Evolutionary conservation across 2,888 invertebrate genomes (phyloP).

Genomic region (Entomobrya proxima): DNA sequence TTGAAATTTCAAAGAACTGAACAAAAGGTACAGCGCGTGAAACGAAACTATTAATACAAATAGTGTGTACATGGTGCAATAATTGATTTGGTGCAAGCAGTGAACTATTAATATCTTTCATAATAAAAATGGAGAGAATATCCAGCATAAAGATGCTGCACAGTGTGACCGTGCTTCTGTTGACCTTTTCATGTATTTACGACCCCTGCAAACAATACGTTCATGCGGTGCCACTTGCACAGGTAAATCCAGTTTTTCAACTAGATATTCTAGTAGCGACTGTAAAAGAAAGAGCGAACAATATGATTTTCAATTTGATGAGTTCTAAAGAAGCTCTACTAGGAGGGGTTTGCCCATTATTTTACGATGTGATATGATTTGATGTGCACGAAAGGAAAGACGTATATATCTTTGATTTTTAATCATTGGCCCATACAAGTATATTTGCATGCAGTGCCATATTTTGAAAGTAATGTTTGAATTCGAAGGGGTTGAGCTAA

Average conservation of each 20-base stretch:
- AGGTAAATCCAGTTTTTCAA: constrained; percentile 68
- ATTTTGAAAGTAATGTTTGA: background rate
- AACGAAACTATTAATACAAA: no score
- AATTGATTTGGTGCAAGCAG: no score
- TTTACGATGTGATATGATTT: no score
- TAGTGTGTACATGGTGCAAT: background rate
- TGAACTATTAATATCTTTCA: background rate
- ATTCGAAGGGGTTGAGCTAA: no score
- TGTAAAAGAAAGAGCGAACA: constrained; percentile 27
- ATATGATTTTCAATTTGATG: constrained; percentile 39
- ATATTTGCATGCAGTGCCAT: background rate
- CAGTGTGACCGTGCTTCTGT: constrained; percentile 51
- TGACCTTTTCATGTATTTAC: constrained; percentile 60
- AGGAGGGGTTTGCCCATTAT: no score
- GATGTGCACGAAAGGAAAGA: background rate
- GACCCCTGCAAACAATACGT: constrained; percentile 45
- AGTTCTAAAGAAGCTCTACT: no score
- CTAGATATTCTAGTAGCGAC: constrained; percentile 19
- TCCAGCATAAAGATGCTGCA: constrained; percentile 48
- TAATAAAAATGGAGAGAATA: constrained; percentile 47
- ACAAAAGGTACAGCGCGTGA: no score
- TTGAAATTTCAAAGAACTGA: no score
- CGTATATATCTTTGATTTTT: background rate
- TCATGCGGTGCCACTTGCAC: constrained; percentile 61
- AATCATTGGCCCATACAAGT: background rate